These are phyloP conservation scores for Pristionchus exspectatus DNA, from an alignment of 2,888 invertebrate genomes.

Conservation along the genomic window DNA sequence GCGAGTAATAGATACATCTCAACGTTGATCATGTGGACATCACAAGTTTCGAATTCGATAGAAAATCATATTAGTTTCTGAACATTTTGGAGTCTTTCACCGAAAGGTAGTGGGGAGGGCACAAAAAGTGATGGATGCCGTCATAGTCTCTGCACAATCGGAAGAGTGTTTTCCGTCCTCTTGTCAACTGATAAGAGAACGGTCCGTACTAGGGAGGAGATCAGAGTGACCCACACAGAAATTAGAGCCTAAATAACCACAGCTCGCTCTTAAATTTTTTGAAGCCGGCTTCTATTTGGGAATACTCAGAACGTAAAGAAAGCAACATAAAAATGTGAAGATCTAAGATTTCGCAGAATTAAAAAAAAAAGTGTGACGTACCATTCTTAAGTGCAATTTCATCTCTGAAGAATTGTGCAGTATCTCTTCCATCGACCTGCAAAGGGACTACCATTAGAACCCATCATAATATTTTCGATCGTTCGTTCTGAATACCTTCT, in stretches of 20 bases:
- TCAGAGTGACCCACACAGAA: not conserved
- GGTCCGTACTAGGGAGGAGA: not conserved
- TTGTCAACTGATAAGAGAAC: constrained; percentile 13
- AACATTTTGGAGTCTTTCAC: constrained; percentile 5
- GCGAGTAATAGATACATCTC: not conserved
- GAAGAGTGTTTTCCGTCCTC: constrained; percentile 44
- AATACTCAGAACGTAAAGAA: not conserved
- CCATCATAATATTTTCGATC: not conserved
- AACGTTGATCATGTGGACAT: not conserved
- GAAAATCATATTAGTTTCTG: not conserved
- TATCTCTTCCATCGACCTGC: constrained; percentile 65
- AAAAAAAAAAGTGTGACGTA: constrained; percentile 20
- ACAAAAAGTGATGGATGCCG: constrained; percentile 22
- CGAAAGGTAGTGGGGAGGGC: not conserved
- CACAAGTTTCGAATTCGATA: not conserved
- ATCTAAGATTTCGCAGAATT: not conserved
- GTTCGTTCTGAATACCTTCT: constrained; percentile 54
- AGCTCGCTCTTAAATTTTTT: not conserved
- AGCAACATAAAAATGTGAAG: not conserved
- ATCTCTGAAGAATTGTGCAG: constrained; percentile 76
- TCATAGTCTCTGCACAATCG: constrained; percentile 20
- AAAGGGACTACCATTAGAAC: not conserved
- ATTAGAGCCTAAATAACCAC: not conserved
- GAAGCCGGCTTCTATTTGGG: not conserved
- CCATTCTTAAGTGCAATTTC: constrained; percentile 71